phyloP scores from a whole-genome alignment of 2,888 invertebrate genomes.

The Archaeoteleia sp. region DNA sequence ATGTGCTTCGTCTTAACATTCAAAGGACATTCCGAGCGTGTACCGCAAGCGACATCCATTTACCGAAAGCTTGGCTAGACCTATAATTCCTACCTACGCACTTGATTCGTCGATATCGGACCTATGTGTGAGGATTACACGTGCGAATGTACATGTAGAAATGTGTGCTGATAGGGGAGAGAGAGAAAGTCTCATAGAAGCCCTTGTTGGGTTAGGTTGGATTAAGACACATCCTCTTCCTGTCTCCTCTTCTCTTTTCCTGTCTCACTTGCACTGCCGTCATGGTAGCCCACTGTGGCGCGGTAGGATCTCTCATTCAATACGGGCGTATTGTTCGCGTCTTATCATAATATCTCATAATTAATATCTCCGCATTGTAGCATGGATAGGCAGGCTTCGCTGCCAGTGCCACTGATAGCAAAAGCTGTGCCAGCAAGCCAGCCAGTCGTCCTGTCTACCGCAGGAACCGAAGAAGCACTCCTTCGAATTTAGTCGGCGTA shows the following conservation, averaged over 20 bases:
- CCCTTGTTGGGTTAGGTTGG: constrained; percentile 45
- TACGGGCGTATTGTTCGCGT: constrained; percentile 74
- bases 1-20: constrained; percentile 36
- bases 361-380: constrained; percentile 75
- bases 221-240: constrained; percentile 53
- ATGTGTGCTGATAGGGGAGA: constrained; percentile 41
- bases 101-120: constrained; percentile 51
- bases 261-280: constrained; percentile 42
- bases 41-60: constrained; percentile 49
- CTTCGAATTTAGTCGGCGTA: constrained; percentile 56
- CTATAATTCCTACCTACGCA: constrained; percentile 44
- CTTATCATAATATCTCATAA: constrained; percentile 76
- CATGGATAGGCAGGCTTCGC: constrained; percentile 73
- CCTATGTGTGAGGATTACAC: constrained; percentile 32
- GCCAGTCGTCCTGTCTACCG: constrained; percentile 59
- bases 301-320: constrained; percentile 68
- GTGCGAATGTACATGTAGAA: constrained; percentile 30
- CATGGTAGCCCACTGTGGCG: constrained; percentile 36
- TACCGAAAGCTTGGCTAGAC: constrained; percentile 45
- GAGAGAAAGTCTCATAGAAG: constrained; percentile 14
- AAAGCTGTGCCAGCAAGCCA: constrained; percentile 66
- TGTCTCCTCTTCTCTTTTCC: constrained; percentile 35
- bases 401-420: constrained; percentile 73
- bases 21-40: constrained; percentile 50
- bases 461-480: constrained; percentile 61